phyloP scores from a whole-genome alignment of 2,888 invertebrate species.

The Diarsia mendica region DNA sequence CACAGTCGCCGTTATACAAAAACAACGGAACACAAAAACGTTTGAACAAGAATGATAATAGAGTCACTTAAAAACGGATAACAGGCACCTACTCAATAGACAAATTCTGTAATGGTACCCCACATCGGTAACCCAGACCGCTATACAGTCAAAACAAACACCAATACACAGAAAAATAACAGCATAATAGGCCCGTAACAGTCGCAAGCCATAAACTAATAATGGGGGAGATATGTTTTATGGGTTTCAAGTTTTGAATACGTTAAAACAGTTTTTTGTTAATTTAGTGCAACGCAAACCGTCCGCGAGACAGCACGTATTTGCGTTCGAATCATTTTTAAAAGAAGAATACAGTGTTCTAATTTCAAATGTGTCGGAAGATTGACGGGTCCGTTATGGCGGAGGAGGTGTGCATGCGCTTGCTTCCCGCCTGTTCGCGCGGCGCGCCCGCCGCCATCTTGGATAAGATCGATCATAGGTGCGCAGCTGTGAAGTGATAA shows the following conservation, averaged over 20 bases:
- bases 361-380: slow-evolving; percentile 76
- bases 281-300: slow-evolving; percentile 85
- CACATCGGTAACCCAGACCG: slow-evolving; percentile 83
- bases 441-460: slow-evolving; percentile 88
- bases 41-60: slow-evolving; percentile 70
- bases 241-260: slow-evolving; percentile 88
- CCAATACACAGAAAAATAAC: slow-evolving; percentile 86
- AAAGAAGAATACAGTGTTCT: slow-evolving; percentile 69
- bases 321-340: slow-evolving; percentile 52
- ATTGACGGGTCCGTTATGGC: slow-evolving; percentile 80
- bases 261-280: slow-evolving; percentile 83
- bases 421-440: slow-evolving; percentile 84
- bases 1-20: slow-evolving; percentile 35
- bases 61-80: slow-evolving; percentile 65
- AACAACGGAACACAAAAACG: slow-evolving; percentile 34
- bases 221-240: slow-evolving; percentile 90
- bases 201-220: slow-evolving; percentile 89
- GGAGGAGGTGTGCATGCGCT: slow-evolving; percentile 85
- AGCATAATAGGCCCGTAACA: slow-evolving; percentile 87
- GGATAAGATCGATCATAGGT: slow-evolving; percentile 89
- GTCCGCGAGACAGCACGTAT: slow-evolving; percentile 83
- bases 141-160: slow-evolving; percentile 88
- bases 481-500: slow-evolving; percentile 89
- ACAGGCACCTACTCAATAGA: slow-evolving; percentile 74
- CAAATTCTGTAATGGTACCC: slow-evolving; percentile 80